phyloP scores from a whole-genome alignment of 2,888 invertebrate species.

The Drosophila lutescens region DNA sequence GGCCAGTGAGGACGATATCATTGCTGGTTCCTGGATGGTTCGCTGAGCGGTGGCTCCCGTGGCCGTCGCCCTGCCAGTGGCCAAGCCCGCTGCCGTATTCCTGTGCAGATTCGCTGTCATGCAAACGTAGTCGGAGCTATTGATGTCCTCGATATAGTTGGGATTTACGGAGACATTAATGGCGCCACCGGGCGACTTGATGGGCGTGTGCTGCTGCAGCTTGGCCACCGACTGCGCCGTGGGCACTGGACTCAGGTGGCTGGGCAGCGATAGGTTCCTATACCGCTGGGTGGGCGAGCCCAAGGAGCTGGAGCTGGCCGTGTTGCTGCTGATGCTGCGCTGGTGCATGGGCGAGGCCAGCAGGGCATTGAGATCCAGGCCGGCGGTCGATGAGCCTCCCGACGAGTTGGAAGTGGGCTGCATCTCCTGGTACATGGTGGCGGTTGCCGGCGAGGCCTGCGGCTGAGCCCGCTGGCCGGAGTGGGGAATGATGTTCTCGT shows the following conservation, averaged over 20 bases:
- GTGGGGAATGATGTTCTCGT: slow-evolving; percentile 87
- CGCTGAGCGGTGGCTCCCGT: slow-evolving; percentile 33
- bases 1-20: slow-evolving; percentile 49
- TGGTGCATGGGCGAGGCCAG: slow-evolving; percentile 81
- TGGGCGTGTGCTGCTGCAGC: slow-evolving; percentile 80
- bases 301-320: slow-evolving; percentile 29
- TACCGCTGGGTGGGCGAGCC: slow-evolving; percentile 81
- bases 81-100: slow-evolving; percentile 29
- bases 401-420: slow-evolving; percentile 56
- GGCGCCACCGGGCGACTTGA: slow-evolving; percentile 61
- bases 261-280: slow-evolving; percentile 83
- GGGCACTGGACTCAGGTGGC: slow-evolving; percentile 69
- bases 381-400: slow-evolving; percentile 35
- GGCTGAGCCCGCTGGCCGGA: slow-evolving; percentile 85
- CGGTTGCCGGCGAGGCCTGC: slow-evolving; percentile 83
- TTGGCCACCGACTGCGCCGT: slow-evolving; percentile 59
- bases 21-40: slow-evolving; percentile 52
- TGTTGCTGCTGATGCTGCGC: slow-evolving; percentile 81
- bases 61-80: slow-evolving; percentile 39
- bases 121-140: slow-evolving; percentile 92
- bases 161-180: slow-evolving; percentile 84
- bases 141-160: slow-evolving; percentile 88
- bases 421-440: slow-evolving; percentile 82
- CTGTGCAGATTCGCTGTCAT: slow-evolving; percentile 90
- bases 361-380: slow-evolving; percentile 67